Evolutionary conservation across 2,113 vertebrate genomes (phyloP).

Genomic region (Bolborhynchus lineola): DNA sequence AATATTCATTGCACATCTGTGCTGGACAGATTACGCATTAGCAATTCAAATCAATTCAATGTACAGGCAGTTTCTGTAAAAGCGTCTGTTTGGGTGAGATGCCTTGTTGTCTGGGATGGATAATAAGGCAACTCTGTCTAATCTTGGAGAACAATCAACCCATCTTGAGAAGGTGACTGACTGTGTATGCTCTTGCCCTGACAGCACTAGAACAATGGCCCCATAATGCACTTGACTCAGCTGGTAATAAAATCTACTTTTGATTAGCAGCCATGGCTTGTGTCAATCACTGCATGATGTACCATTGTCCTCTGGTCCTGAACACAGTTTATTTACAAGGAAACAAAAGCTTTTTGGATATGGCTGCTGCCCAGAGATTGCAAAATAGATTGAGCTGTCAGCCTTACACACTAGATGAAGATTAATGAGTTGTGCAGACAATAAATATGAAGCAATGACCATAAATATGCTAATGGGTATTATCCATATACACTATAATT

Average conservation of each 20-base stretch:
- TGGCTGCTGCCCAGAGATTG: slow-evolving; percentile 87
- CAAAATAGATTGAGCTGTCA: slow-evolving; percentile 99
- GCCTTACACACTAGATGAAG: slow-evolving; percentile 93
- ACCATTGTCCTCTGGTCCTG: slow-evolving; percentile 79
- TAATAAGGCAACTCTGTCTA: slow-evolving; percentile 80
- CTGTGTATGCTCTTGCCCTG: slow-evolving; percentile 77
- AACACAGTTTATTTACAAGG: slow-evolving; percentile 84
- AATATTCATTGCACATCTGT: slow-evolving; percentile 87
- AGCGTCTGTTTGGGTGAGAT: slow-evolving; percentile 76
- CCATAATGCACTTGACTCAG: slow-evolving; percentile 83
- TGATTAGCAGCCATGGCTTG: slow-evolving; percentile 87
- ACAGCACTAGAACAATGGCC: slow-evolving; percentile 78
- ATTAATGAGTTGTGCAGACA: slow-evolving; percentile 97
- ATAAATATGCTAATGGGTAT: slow-evolving; percentile 99
- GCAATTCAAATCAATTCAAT: slow-evolving; percentile 79
- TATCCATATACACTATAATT: slow-evolving; percentile 93
- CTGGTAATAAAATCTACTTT: slow-evolving; percentile 89
- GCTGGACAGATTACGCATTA: slow-evolving; percentile 83
- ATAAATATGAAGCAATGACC: slow-evolving; percentile 98
- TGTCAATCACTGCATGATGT: slow-evolving; percentile 87
- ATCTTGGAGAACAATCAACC: slow-evolving; percentile 84
- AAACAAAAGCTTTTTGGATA: slow-evolving; percentile 87
- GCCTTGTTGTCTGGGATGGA: slow-evolving; percentile 75
- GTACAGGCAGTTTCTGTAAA: slow-evolving; percentile 72
- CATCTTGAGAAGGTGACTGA: slow-evolving; percentile 84